phyloP scores from a whole-genome alignment of 2,888 invertebrate species.

The Iphiclides podalirius region DNA sequence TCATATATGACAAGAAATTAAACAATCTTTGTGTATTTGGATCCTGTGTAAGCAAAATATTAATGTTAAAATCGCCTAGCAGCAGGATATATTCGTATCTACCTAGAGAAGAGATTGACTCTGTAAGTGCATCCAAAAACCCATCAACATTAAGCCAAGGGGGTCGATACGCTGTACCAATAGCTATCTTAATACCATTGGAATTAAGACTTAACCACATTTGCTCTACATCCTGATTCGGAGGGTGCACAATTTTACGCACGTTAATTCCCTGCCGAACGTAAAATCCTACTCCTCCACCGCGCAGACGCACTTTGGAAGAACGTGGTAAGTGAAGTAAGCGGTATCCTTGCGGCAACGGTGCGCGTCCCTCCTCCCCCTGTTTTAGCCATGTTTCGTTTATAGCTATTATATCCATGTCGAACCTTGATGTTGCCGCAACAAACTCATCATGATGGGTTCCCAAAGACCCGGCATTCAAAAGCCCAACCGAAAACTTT shows the following conservation, averaged over 20 bases:
- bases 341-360: no score
- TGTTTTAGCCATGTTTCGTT: slow-evolving; percentile 33
- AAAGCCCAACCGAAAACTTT: neutral
- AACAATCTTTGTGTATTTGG: neutral
- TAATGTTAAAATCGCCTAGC: slow-evolving; percentile 24
- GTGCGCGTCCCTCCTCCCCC: slow-evolving; percentile 26
- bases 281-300: slow-evolving; percentile 24
- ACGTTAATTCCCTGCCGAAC: slow-evolving; percentile 12
- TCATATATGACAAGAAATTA: neutral
- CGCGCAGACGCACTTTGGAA: slow-evolving; percentile 14
- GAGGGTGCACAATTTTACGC: neutral
- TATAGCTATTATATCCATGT: slow-evolving; percentile 29
- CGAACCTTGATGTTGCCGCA: neutral
- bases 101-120: slow-evolving; percentile 5
- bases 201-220: slow-evolving; percentile 12
- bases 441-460: slow-evolving; percentile 27
- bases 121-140: slow-evolving; percentile 26
- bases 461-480: slow-evolving; percentile 31
- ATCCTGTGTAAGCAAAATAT: slow-evolving; percentile 6
- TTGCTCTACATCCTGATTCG: slow-evolving; percentile 4
- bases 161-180: slow-evolving; percentile 30
- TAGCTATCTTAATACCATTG: slow-evolving; percentile 14
- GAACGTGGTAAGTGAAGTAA: no score
- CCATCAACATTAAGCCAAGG: slow-evolving; percentile 23
- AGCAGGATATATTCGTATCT: slow-evolving; percentile 16